These are phyloP conservation scores for Lymantria monacha DNA, from an alignment of 2,888 invertebrate genomes.

Conservation along the genomic window DNA sequence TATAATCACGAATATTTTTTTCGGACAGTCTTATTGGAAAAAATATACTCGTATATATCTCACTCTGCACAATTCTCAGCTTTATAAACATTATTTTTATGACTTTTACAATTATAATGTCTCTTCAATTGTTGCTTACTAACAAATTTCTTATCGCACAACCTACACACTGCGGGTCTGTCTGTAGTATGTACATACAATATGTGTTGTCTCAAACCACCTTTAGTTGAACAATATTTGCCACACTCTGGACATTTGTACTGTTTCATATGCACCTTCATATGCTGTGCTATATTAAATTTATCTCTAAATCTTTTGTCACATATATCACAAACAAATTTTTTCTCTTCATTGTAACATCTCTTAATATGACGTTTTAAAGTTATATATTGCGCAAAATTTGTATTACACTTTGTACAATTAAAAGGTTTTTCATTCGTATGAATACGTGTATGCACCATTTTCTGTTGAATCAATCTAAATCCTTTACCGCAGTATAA, in stretches of 20 bases:
- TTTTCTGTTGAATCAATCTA: neutral
- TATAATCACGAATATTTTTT: too few relatives aligned
- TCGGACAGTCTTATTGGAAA: too few relatives aligned
- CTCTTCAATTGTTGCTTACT: conserved; percentile 9
- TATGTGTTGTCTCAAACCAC: conserved; percentile 8
- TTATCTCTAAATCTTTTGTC: conserved; percentile 22
- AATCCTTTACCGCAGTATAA: conserved; percentile 43
- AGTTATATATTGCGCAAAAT: conserved; percentile 10
- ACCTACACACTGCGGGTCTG: conserved; percentile 10
- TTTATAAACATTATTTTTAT: conserved; percentile 6
- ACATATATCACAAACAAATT: conserved; percentile 31
- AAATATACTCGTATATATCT: too few relatives aligned
- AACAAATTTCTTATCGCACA: conserved; percentile 15
- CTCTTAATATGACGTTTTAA: conserved; percentile 15
- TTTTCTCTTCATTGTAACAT: conserved; percentile 18
- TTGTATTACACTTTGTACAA: conserved; percentile 28
- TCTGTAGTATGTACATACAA: conserved; percentile 14
- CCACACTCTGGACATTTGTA: conserved; percentile 28
- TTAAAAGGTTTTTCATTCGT: conserved; percentile 26
- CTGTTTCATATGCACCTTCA: conserved; percentile 23
- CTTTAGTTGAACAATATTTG: neutral
- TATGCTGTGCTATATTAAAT: conserved; percentile 16
- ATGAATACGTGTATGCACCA: conserved; percentile 31
- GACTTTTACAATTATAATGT: conserved; percentile 13
- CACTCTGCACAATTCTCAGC: neutral